phyloP scores from a whole-genome alignment of 1,140 invertebrate species.

The Oscheius sp. region DNA sequence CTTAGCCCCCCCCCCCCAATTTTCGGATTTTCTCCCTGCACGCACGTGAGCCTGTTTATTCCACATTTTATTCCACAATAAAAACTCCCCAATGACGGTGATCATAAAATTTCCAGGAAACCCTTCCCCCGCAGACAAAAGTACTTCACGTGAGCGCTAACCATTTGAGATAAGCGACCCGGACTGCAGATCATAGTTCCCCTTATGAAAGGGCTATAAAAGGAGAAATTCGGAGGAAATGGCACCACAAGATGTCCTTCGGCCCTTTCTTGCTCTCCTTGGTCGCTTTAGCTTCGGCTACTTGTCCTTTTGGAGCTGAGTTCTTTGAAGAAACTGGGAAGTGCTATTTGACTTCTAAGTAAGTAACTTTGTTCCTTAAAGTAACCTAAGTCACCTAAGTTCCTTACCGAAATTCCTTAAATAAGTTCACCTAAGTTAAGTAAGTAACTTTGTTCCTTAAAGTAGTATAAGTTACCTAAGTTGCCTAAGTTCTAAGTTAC shows the following conservation, averaged over 20 bases:
- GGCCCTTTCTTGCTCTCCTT: background rate
- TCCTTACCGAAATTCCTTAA: too few relatives aligned
- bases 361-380: background rate
- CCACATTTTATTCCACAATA: background rate
- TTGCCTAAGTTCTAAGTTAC: too few relatives aligned
- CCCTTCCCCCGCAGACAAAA: background rate
- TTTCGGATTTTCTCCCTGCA: background rate
- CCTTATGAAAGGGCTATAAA: slow-evolving; percentile 1
- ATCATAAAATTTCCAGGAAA: background rate
- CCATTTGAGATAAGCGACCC: background rate
- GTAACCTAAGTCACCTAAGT: too few relatives aligned
- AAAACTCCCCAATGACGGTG: background rate
- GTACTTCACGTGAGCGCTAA: background rate
- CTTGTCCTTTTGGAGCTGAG: background rate
- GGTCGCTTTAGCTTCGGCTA: background rate
- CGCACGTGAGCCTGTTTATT: background rate
- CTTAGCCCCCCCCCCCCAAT: background rate
- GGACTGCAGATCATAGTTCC: background rate
- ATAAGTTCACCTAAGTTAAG: too few relatives aligned
- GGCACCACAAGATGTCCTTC: background rate
- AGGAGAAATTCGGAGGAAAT: background rate
- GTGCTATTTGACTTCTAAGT: background rate
- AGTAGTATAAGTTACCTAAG: too few relatives aligned
- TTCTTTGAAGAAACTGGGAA: background rate
- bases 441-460: background rate